phyloP scores from a whole-genome alignment of 2,113 vertebrate species.

The Cygnus buccinator region DNA sequence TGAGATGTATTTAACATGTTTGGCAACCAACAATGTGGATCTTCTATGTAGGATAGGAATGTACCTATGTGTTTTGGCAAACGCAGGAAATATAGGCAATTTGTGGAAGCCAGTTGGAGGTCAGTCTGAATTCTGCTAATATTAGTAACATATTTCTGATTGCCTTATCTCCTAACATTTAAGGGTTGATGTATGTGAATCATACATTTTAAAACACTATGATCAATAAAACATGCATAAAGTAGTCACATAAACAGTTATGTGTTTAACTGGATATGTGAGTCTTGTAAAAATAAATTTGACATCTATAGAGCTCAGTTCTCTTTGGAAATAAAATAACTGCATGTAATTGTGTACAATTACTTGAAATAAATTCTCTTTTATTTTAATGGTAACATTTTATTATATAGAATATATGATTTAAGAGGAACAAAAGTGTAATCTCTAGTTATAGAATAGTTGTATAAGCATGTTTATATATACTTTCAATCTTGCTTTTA shows the following conservation, averaged over 20 bases:
- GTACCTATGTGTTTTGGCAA: background rate
- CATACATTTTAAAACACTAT: background rate
- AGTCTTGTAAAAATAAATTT: background rate
- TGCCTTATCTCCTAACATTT: background rate
- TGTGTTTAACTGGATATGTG: background rate
- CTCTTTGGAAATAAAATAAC: background rate
- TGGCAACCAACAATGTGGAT: background rate
- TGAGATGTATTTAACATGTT: slow-evolving; percentile 18
- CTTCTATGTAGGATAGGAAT: background rate
- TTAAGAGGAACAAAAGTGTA: background rate
- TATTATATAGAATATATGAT: background rate
- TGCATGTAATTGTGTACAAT: background rate
- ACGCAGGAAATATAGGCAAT: background rate
- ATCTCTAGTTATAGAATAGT: background rate
- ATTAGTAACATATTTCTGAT: background rate
- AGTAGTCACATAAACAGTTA: background rate
- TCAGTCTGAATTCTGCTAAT: background rate
- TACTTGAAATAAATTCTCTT: background rate
- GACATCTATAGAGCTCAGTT: background rate
- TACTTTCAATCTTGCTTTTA: background rate
- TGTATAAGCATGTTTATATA: background rate
- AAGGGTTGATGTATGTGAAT: background rate
- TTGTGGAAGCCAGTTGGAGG: background rate
- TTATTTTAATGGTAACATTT: background rate
- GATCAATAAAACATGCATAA: background rate